Evolutionary conservation across 2,888 invertebrate genomes (phyloP).

Genomic region (Hydraecia micacea): DNA sequence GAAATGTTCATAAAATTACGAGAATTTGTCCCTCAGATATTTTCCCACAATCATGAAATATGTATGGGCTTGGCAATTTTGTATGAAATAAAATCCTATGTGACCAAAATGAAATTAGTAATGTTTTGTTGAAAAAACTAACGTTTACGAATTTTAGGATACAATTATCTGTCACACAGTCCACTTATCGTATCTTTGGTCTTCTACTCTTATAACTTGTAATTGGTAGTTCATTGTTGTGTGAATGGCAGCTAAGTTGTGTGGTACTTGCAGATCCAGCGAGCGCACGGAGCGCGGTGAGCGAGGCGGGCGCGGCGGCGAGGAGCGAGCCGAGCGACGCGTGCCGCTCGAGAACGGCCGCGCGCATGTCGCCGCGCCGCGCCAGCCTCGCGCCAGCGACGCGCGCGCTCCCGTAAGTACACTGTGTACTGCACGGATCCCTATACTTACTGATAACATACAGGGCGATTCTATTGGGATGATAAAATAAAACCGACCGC

Average conservation of each 20-base stretch:
- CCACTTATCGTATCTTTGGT: background rate
- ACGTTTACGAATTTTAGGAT: background rate
- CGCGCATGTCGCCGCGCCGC: conserved; percentile 71
- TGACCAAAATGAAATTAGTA: too few species aligned
- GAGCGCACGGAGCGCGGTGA: conserved; percentile 65
- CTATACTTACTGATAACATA: background rate
- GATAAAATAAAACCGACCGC: too few species aligned
- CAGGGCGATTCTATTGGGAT: too few species aligned
- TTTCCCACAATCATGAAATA: background rate
- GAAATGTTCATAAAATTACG: too few species aligned
- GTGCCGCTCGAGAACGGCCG: conserved; percentile 82
- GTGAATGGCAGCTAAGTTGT: background rate
- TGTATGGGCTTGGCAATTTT: background rate
- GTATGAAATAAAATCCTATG: too few species aligned
- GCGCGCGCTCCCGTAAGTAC: conserved; percentile 32
- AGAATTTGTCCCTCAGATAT: too few species aligned
- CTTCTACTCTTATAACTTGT: background rate
- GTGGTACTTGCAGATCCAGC: conserved; percentile 70
- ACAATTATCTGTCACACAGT: background rate
- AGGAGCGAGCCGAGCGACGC: conserved; percentile 66
- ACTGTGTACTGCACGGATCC: too few species aligned
- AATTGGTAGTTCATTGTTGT: background rate
- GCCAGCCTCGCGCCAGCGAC: conserved; percentile 35
- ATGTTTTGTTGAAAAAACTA: too few species aligned
- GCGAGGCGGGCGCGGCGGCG: conserved; percentile 50